A percentile compares a stretch with the other conserved stretches of the same genome.
These are phyloP conservation scores for Macroglossus sobrinus DNA, from an alignment of 2,113 vertebrate species.

Conservation along the genomic window DNA sequence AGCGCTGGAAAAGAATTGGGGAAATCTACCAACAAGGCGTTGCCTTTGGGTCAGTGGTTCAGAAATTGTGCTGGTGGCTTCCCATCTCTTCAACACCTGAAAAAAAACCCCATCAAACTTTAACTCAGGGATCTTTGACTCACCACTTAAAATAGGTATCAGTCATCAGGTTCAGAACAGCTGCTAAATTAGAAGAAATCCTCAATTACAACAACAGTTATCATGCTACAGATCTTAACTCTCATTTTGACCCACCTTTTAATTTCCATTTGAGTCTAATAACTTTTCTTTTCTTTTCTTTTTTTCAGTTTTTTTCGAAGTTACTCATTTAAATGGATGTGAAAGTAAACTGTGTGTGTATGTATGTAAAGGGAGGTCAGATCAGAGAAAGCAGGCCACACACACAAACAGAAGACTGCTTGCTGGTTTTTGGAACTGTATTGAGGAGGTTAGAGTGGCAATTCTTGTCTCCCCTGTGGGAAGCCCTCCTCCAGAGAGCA, in stretches of 20 bases:
- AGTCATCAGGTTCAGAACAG: background rate
- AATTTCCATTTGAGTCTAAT: background rate
- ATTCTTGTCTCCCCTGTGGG: conserved; percentile 70
- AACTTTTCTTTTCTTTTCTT: background rate
- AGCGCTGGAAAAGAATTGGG: conserved; percentile 37
- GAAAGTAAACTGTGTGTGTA: background rate
- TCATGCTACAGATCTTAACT: no score
- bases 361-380: background rate
- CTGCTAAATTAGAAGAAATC: background rate
- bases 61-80: background rate
- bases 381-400: background rate
- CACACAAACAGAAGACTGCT: background rate
- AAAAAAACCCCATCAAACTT: background rate
- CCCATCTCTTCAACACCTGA: no score
- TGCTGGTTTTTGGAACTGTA: conserved; percentile 69
- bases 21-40: conserved; percentile 27
- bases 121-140: background rate
- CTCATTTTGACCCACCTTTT: background rate
- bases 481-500: conserved; percentile 73
- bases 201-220: background rate
- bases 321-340: background rate
- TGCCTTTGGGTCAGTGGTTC: background rate
- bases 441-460: conserved; percentile 69
- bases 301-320: background rate
- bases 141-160: background rate